These are phyloP conservation scores for Atta texana DNA, from an alignment of 1,140 invertebrate genomes.

Conservation along the genomic window DNA sequence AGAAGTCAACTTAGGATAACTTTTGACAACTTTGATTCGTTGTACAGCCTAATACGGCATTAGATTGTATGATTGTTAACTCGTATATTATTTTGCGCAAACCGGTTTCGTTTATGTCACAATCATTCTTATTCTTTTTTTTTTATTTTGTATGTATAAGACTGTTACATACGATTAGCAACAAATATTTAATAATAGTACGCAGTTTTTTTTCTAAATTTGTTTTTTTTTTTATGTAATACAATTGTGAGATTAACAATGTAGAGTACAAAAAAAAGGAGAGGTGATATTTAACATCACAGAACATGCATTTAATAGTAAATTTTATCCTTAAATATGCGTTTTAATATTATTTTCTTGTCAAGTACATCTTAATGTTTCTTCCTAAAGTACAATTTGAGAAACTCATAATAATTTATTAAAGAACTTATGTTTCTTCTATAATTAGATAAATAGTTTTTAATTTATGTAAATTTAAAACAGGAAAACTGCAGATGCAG, in stretches of 20 bases:
- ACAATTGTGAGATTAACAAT: neutral
- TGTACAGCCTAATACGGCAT: neutral
- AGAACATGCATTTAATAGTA: neutral
- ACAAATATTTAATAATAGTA: neutral
- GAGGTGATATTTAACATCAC: neutral
- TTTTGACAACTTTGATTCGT: constrained; percentile 2
- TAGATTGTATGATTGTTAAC: neutral
- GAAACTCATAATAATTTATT: neutral
- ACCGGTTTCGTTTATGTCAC: constrained; percentile 14
- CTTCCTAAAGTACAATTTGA: neutral
- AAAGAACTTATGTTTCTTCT: neutral
- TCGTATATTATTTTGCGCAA: neutral
- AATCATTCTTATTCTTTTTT: neutral
- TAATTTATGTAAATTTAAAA: constrained; percentile 9
- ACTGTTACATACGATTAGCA: neutral
- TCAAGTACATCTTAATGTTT: too few relatives aligned
- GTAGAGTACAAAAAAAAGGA: neutral
- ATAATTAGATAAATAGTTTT: neutral
- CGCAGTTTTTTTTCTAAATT: neutral
- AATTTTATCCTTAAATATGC: neutral
- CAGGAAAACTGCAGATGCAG: neutral
- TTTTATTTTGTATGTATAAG: neutral
- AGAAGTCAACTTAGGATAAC: neutral
- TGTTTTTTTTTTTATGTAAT: neutral
- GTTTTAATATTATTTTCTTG: neutral